Conservation (phyloP, 2,797 vertebrate species). For the Rousettus madagascariensis region DNA sequence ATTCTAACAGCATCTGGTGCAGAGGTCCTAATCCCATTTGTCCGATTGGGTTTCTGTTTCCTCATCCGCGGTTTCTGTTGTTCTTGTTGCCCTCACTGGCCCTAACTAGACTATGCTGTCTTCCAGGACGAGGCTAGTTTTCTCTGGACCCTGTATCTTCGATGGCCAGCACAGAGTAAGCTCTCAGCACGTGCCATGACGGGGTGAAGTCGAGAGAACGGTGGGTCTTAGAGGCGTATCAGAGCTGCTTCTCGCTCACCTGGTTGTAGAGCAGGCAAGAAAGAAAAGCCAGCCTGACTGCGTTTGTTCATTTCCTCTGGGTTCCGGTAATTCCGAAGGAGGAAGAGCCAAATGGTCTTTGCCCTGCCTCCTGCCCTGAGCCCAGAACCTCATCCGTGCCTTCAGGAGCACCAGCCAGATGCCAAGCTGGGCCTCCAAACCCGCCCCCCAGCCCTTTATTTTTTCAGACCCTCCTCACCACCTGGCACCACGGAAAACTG, state of each 20-base stretch:
- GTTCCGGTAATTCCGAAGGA: neutral
- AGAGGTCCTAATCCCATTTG: neutral
- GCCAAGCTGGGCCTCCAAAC: neutral
- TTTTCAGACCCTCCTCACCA: conserved; percentile 37
- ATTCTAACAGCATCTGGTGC: neutral
- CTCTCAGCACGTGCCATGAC: neutral
- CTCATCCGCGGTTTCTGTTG: neutral
- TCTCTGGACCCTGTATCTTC: neutral
- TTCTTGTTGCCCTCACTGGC: neutral
- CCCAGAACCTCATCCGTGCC: neutral
- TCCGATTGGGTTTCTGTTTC: neutral
- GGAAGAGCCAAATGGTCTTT: neutral
- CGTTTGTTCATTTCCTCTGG: neutral
- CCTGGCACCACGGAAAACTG: neutral
- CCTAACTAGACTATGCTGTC: neutral
- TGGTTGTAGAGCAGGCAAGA: neutral
- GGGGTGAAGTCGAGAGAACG: accelerated
- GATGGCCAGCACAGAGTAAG: neutral
- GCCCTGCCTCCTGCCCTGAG: neutral
- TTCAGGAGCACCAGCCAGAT: neutral
- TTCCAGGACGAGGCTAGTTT: neutral
- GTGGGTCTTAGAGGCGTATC: neutral
- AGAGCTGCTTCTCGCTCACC: accelerated
- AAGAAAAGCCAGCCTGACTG: accelerated
- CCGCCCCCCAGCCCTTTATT: neutral